A percentile compares a stretch with the other conserved stretches of the same genome.
Evolutionary conservation across 2,113 vertebrate species (phyloP).

Genomic region (Passerina amoena): DNA sequence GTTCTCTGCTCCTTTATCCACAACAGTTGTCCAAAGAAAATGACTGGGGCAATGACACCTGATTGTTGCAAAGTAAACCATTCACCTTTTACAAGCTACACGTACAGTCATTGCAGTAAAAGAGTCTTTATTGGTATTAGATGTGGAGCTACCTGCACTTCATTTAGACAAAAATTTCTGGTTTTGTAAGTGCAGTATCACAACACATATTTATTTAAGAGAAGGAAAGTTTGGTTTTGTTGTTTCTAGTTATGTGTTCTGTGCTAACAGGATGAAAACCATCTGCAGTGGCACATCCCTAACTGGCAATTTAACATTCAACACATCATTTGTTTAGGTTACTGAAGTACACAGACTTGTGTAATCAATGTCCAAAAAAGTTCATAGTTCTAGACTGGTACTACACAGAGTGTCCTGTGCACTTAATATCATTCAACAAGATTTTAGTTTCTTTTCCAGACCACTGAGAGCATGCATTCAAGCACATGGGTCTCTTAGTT

Average conservation of each 20-base stretch:
- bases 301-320: neutral
- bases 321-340: neutral
- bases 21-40: accelerated
- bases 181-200: neutral
- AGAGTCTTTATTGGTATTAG: neutral
- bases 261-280: neutral
- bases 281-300: neutral
- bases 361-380: neutral
- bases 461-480: neutral
- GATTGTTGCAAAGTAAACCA: neutral
- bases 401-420: neutral
- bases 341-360: neutral
- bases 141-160: neutral
- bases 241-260: neutral
- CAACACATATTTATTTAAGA: neutral
- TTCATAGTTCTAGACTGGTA: neutral
- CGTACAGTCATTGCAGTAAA: neutral
- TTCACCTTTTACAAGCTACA: neutral
- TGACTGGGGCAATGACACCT: neutral
- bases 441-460: neutral
- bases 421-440: neutral
- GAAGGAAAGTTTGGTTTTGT: neutral
- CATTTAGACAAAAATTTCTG: neutral
- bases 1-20: neutral
- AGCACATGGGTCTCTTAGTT: neutral